These are phyloP conservation scores for Portunus trituberculatus DNA, from an alignment of 1,140 invertebrate species.

Conservation along the genomic window DNA sequence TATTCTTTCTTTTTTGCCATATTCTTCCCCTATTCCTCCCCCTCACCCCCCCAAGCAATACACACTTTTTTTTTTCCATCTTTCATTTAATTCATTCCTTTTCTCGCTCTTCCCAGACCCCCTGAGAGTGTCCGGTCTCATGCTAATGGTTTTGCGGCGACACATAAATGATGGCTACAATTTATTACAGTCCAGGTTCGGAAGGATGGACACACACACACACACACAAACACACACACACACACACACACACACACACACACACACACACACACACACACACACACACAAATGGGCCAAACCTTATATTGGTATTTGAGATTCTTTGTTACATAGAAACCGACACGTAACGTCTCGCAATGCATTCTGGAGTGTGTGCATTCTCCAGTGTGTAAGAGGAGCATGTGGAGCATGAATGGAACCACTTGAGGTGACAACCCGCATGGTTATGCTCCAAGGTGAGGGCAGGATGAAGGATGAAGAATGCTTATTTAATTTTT, in stretches of 20 bases:
- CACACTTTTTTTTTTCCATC: neutral
- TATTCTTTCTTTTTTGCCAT: neutral
- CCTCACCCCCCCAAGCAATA: neutral
- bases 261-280: conserved; percentile 43
- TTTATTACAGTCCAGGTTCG: neutral
- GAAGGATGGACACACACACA: neutral
- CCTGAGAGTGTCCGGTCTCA: neutral
- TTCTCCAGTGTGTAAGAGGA: too few relatives aligned
- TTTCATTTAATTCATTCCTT: neutral
- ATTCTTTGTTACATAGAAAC: too few relatives aligned
- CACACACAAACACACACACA: conserved; percentile 33
- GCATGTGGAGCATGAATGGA: too few relatives aligned
- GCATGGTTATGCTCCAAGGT: too few relatives aligned
- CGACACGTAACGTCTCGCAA: too few relatives aligned
- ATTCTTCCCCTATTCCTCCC: neutral
- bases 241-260: conserved; percentile 41
- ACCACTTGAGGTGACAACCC: too few relatives aligned
- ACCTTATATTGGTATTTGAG: neutral
- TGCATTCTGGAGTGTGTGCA: too few relatives aligned
- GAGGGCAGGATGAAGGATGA: too few relatives aligned
- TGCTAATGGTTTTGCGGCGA: neutral
- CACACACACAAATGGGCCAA: neutral
- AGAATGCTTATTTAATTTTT: too few relatives aligned
- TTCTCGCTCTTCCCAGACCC: neutral
- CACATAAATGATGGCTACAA: conserved; percentile 2